phyloP scores from a whole-genome alignment of 2,888 invertebrate species.

The Lottia scabra region DNA sequence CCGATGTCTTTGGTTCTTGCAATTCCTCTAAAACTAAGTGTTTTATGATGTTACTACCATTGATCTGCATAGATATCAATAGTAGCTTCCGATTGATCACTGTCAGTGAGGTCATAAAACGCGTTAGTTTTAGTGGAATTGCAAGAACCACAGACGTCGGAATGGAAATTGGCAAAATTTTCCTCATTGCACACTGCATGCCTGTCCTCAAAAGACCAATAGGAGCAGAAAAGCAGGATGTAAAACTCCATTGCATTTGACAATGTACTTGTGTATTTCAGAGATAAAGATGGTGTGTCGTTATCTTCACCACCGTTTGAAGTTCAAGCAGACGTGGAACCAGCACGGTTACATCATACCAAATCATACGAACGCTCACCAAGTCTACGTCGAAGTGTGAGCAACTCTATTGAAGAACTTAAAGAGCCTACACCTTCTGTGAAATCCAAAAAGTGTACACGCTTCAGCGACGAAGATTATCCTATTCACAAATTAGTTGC shows the following conservation, averaged over 20 bases:
- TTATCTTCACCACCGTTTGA: slow-evolving; percentile 36
- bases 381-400: slow-evolving; percentile 10
- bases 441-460: slow-evolving; percentile 46
- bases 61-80: too few relatives aligned
- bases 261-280: slow-evolving; percentile 19
- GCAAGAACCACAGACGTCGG: too few relatives aligned
- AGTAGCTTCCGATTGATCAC: too few relatives aligned
- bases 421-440: slow-evolving; percentile 3
- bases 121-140: too few relatives aligned
- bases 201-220: too few relatives aligned
- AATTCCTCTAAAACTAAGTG: too few relatives aligned
- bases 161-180: too few relatives aligned
- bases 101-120: too few relatives aligned
- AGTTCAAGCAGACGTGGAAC: slow-evolving; percentile 25
- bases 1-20: too few relatives aligned
- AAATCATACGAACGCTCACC: slow-evolving; percentile 12
- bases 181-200: too few relatives aligned
- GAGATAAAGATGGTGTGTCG: slow-evolving; percentile 47
- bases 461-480: slow-evolving; percentile 31
- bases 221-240: too few relatives aligned
- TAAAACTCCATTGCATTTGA: background rate
- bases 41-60: too few relatives aligned
- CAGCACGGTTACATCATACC: background rate
- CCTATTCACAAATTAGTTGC: background rate
- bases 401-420: slow-evolving; percentile 16